phyloP scores from a whole-genome alignment of 2,113 vertebrate genomes.

The Rhombomys opimus region DNA sequence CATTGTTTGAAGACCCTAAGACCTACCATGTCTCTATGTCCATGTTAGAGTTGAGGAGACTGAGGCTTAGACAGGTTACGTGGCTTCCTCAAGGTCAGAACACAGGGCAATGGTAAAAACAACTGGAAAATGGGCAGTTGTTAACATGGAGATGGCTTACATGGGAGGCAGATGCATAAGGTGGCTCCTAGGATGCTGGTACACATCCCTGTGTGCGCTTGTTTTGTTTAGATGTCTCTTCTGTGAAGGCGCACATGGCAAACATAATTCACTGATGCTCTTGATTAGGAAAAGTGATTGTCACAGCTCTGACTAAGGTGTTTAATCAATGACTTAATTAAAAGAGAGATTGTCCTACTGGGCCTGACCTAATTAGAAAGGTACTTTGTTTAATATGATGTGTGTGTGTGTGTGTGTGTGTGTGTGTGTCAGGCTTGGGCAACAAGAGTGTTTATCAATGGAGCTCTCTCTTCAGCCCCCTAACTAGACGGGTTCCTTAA shows the following conservation, averaged over 20 bases:
- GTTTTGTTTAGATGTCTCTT: not conserved
- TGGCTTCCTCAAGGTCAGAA: not conserved
- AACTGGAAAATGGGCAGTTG: not conserved
- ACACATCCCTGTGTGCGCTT: accelerated
- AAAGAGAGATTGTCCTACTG: not conserved
- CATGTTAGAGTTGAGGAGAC: not conserved
- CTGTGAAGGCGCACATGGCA: accelerated
- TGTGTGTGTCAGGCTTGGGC: not conserved
- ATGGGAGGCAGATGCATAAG: not conserved
- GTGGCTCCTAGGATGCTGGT: not conserved
- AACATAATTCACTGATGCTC: not conserved
- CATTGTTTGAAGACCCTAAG: not conserved
- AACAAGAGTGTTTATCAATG: not conserved
- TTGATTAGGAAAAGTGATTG: not conserved
- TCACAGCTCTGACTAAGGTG: not conserved
- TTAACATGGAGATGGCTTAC: not conserved
- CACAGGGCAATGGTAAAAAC: not conserved
- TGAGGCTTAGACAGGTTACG: not conserved
- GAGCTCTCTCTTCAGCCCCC: not conserved
- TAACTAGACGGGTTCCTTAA: not conserved
- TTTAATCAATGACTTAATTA: constrained; percentile 36
- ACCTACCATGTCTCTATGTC: not conserved
- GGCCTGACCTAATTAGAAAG: not conserved
- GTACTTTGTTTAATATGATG: not conserved
- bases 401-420: not conserved